Evolutionary conservation across 2,113 vertebrate genomes (phyloP).

Genomic region (Megaceryle maxima): DNA sequence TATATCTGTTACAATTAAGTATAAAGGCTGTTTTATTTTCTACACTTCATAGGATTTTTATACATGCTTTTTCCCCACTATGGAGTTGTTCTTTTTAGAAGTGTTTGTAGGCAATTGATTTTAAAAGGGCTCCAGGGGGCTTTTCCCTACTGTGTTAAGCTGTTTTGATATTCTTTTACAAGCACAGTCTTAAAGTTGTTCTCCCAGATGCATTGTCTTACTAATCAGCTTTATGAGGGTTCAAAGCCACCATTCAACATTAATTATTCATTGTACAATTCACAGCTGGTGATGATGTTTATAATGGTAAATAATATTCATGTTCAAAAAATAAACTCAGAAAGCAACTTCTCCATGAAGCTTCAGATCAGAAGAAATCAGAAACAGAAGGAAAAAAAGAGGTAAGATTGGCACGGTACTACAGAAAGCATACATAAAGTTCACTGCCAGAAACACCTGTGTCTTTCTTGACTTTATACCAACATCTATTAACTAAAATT

Average conservation of each 20-base stretch:
- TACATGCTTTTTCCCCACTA: background rate
- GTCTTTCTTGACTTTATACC: background rate
- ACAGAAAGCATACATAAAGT: background rate
- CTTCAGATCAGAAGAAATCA: background rate
- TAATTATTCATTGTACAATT: slow-evolving; percentile 65
- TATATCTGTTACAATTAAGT: slow-evolving; percentile 11
- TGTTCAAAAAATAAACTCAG: background rate
- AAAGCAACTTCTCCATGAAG: background rate
- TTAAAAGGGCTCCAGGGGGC: slow-evolving; percentile 58
- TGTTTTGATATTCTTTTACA: slow-evolving; percentile 72
- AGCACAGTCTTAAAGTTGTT: slow-evolving; percentile 49
- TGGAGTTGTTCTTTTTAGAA: slow-evolving; percentile 32
- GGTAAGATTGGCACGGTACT: background rate
- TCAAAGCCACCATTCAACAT: slow-evolving; percentile 50
- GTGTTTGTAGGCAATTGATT: slow-evolving; percentile 50
- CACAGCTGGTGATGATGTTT: slow-evolving; percentile 38
- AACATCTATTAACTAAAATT: background rate
- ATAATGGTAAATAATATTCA: background rate
- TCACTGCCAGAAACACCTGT: background rate
- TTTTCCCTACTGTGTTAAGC: slow-evolving; percentile 64
- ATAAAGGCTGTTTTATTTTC: slow-evolving; percentile 39
- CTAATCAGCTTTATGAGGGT: slow-evolving; percentile 66
- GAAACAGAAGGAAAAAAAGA: background rate
- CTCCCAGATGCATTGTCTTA: slow-evolving; percentile 68
- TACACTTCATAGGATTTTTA: slow-evolving; percentile 41